Conservation (phyloP, 2,113 vertebrate genomes). For the Puffinus mauretanicus region DNA sequence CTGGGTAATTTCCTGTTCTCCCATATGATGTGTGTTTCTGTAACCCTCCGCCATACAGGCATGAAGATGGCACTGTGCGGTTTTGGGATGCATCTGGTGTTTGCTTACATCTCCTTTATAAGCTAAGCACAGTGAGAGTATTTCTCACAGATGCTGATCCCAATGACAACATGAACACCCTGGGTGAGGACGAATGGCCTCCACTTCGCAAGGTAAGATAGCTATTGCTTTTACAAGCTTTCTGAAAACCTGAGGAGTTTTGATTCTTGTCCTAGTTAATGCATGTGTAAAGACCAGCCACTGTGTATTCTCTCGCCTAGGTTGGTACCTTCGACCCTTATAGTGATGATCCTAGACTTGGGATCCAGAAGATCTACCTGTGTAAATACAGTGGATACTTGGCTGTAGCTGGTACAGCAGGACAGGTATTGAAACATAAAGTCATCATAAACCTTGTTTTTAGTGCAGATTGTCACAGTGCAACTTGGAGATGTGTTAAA, state of each 20-base stretch:
- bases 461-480: not conserved
- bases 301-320: slow-evolving; percentile 57
- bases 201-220: slow-evolving; percentile 89
- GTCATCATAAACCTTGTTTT: not conserved
- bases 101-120: slow-evolving; percentile 91
- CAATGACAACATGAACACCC: slow-evolving; percentile 86
- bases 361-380: slow-evolving; percentile 97
- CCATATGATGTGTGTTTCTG: not conserved
- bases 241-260: not conserved
- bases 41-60: slow-evolving; percentile 67
- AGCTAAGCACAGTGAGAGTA: slow-evolving; percentile 88
- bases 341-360: slow-evolving; percentile 94
- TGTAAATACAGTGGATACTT: slow-evolving; percentile 98
- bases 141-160: slow-evolving; percentile 91
- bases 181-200: slow-evolving; percentile 93
- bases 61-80: slow-evolving; percentile 92
- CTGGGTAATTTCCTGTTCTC: not conserved
- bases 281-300: not conserved
- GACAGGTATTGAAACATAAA: slow-evolving; percentile 80
- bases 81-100: slow-evolving; percentile 98
- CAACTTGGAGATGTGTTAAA: not conserved
- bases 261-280: not conserved
- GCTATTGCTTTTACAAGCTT: not conserved
- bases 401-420: slow-evolving; percentile 93
- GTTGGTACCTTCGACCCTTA: slow-evolving; percentile 98